Base-by-base conservation (phyloP, 2,888 invertebrate genomes). In the Junonia oenone region DNA sequence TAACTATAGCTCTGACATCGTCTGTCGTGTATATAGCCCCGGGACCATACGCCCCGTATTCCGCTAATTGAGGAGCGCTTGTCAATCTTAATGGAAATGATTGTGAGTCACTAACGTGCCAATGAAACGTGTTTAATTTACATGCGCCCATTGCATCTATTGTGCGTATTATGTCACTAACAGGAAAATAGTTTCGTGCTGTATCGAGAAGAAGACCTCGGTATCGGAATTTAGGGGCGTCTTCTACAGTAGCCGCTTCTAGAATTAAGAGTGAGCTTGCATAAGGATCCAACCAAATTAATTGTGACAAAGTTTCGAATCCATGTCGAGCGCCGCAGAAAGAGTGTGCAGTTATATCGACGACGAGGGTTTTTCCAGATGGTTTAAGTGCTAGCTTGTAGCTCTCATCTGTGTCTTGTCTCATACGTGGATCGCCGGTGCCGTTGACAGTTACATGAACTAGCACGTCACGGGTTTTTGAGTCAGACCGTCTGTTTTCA, bases 101-200 rank as follows among this genome's bases (percentile, higher is more conserved):
- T 78, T 98, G 97, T 11, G 97, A 96, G 78, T 98, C 98, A 4
- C 94, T 94, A 27, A 96, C 91, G 72, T 97, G 96, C 98, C 98
- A 98, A 73, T 98, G 98, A 73, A 98, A 95, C 1, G 96, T 96
- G 83, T 98, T 98, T 63, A 98, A 80, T 81, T 98, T 98, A 68
- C 94, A 94, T 45, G 96, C 93, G 0, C 95, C 94, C 98, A 98
- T 98, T 2, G 95, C 97, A 57, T 96, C 94, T 70, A 98, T 86
- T 8, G 96, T 94, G 9, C 94, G 91, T 67, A 94, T 92, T 35
- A 96, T 90, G 49, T 94, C 92, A 8, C 90, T 91, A 1, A 96
- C 90, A 0, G 95, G 93, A 72, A 98, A 94, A 79, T 93, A 99
- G 80, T 98, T 98, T 17, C 99, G 91, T 0, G 98, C 95, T 0